phyloP scores from a whole-genome alignment of 1,140 invertebrate species.

The Eupristina koningsbergeri region DNA sequence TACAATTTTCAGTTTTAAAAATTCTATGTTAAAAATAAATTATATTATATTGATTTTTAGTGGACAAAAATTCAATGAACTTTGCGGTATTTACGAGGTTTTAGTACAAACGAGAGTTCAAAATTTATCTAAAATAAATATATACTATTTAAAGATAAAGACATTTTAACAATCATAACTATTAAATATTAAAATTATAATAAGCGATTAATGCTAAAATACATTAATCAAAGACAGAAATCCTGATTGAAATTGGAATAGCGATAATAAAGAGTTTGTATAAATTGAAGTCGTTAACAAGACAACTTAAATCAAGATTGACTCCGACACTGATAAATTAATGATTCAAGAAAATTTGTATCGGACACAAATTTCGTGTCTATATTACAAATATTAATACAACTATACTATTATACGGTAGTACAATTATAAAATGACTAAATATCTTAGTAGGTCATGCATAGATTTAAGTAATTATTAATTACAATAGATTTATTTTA shows the following conservation, averaged over 20 bases:
- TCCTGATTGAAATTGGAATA: neutral
- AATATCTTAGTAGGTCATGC: neutral
- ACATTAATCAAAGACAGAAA: neutral
- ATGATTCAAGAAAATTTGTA: neutral
- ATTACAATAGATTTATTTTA: too few relatives aligned
- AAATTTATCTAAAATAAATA: too few relatives aligned
- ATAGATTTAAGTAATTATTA: neutral
- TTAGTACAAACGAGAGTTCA: too few relatives aligned
- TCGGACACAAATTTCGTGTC: neutral
- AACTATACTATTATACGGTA: neutral
- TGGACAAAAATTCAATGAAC: too few relatives aligned
- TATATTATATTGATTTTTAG: too few relatives aligned
- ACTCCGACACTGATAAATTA: neutral
- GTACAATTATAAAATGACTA: neutral
- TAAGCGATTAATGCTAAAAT: neutral
- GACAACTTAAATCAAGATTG: too few relatives aligned
- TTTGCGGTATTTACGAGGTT: too few relatives aligned
- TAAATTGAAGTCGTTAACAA: neutral
- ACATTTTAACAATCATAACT: too few relatives aligned
- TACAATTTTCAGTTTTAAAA: too few relatives aligned
- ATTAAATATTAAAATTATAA: neutral
- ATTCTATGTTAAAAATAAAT: too few relatives aligned
- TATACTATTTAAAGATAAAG: too few relatives aligned
- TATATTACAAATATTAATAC: neutral
- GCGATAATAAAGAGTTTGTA: neutral